Evolutionary conservation across 2,888 invertebrate genomes (phyloP).

Genomic region (Aproaerema taeniolella): DNA sequence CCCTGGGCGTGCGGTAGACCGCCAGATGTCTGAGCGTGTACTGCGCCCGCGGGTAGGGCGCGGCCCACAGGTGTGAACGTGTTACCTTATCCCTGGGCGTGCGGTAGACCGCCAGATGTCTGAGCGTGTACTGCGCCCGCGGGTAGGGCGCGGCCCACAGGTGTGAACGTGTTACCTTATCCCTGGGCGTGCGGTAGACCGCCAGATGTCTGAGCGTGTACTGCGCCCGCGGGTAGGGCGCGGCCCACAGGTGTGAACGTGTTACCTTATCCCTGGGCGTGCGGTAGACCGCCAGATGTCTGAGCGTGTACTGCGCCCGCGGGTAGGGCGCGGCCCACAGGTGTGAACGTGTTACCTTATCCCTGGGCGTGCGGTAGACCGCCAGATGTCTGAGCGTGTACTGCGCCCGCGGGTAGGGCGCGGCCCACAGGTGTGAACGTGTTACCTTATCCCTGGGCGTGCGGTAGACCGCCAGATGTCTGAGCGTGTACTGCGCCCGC

Average conservation of each 20-base stretch:
- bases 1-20: slow-evolving; percentile 86
- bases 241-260: slow-evolving; percentile 84
- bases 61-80: slow-evolving; percentile 84
- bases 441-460: slow-evolving; percentile 91
- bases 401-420: slow-evolving; percentile 97
- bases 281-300: slow-evolving; percentile 84
- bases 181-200: slow-evolving; percentile 86
- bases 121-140: slow-evolving; percentile 95
- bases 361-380: slow-evolving; percentile 86
- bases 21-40: slow-evolving; percentile 91
- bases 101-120: slow-evolving; percentile 84
- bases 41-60: slow-evolving; percentile 97
- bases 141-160: slow-evolving; percentile 97
- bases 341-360: slow-evolving; percentile 80
- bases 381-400: slow-evolving; percentile 91
- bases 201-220: slow-evolving; percentile 91
- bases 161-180: slow-evolving; percentile 80
- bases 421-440: not conserved
- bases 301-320: slow-evolving; percentile 95
- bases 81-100: slow-evolving; percentile 90
- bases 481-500: slow-evolving; percentile 93
- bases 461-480: slow-evolving; percentile 92
- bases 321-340: slow-evolving; percentile 97
- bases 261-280: slow-evolving; percentile 90
- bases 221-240: slow-evolving; percentile 97